A percentile compares a stretch with the other conserved stretches of the same genome.
Conservation (phyloP, 92 coral and sea anemone genomes). For the Heteractis magnifica region DNA sequence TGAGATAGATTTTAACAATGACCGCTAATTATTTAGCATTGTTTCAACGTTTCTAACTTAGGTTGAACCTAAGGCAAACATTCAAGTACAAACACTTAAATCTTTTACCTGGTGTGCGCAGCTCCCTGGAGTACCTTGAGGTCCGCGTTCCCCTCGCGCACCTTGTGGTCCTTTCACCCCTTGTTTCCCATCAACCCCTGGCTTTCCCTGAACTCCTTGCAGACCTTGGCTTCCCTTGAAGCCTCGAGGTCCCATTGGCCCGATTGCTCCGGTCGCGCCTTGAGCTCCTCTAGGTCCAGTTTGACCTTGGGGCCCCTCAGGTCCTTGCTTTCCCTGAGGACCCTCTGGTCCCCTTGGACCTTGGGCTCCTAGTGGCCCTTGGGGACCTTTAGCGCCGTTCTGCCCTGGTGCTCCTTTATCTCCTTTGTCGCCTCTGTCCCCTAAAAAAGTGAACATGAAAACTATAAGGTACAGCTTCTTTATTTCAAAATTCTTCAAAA, state of each 20-base stretch:
- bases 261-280: conserved; percentile 8
- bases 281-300: conserved; percentile 26
- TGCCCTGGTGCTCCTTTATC: conserved; percentile 28
- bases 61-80: not conserved
- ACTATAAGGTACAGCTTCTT: not conserved
- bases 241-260: conserved; percentile 4
- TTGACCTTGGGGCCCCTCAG: conserved; percentile 21
- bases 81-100: not conserved
- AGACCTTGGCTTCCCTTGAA: conserved; percentile 19
- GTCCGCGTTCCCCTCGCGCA: conserved; percentile 17
- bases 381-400: conserved; percentile 16
- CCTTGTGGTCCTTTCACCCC: conserved; percentile 9
- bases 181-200: conserved; percentile 25
- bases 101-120: conserved; percentile 7
- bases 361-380: conserved; percentile 20
- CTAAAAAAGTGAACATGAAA: not conserved
- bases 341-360: conserved; percentile 25
- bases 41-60: no score
- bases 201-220: conserved; percentile 6
- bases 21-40: no score
- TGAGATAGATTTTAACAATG: no score
- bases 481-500: not conserved
- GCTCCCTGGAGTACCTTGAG: conserved; percentile 12
- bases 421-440: conserved; percentile 20
- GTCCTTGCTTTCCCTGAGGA: conserved; percentile 20